Base-by-base conservation (phyloP, 2,888 invertebrate species). In the Pemphredon lugubris region DNA sequence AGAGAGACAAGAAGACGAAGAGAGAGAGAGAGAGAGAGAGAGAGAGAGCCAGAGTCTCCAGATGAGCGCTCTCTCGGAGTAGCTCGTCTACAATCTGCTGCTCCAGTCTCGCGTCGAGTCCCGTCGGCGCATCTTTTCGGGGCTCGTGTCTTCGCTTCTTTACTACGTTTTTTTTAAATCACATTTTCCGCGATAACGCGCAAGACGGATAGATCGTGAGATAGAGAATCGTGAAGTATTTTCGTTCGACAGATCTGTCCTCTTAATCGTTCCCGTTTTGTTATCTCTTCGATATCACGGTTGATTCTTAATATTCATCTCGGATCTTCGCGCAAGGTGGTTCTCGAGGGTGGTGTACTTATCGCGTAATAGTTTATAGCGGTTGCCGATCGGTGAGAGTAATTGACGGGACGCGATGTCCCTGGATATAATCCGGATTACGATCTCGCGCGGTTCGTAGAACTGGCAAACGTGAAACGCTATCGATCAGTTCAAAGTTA, bases 21-120 rank as follows among this genome's bases (percentile, higher is more conserved):
- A 59, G 61, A 70, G 70, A 77, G 75, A n/a, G 60, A 48, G 51
- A 64, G 67, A 73, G 68, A 67, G 47, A 72, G 68, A 71, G 53
- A 75, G 70, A 45, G 47, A 50, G 54, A 77, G 73, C 60, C 61
- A 58, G 63, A 63, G 71, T 78, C 78, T 73, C 76, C 82, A 81
- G 85, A 81, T 81, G 83, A 84, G 84, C 68, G 68, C 67, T 76
- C 79, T 75, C 73, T 78, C 73, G 77, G 76, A 58, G 73, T 71
- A 71, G 71, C 75, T 73, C 73, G 76, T 80, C 79, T 75, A 76
- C 77, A 73, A 82, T 83, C 82, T 77, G 81, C 77, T 65, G 79
- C 81, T 81, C 79, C 86, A 86, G 86, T 86, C 85, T 84, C 82
- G 86, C 83, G 85, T 81, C 83, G 85, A 83, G 81, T 83, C 79